Evolutionary conservation across 2,113 vertebrate species (phyloP).

Genomic region (Takifugu bimaculatus): DNA sequence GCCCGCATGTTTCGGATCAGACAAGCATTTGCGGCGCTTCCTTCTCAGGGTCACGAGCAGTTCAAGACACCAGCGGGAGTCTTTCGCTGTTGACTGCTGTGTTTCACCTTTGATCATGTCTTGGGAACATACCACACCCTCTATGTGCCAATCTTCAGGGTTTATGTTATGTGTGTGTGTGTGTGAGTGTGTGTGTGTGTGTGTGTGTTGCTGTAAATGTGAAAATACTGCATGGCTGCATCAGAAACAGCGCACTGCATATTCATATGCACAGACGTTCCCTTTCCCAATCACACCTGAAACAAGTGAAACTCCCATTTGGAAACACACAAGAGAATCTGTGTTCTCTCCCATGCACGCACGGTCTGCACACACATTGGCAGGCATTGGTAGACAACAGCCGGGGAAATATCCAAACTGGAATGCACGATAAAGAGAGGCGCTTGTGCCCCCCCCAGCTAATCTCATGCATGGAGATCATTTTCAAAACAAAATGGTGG

Average conservation of each 20-base stretch:
- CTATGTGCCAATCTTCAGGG: not conserved
- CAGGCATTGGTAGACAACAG: constrained; percentile 24
- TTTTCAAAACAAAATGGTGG: constrained; percentile 70
- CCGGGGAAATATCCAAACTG: constrained; percentile 42
- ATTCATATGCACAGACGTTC: constrained; percentile 28
- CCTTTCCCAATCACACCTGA: constrained; percentile 20
- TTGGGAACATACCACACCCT: not conserved
- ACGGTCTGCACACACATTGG: constrained; percentile 1
- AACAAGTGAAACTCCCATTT: constrained; percentile 10
- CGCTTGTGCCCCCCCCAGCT: constrained; percentile 45
- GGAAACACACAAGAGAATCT: constrained; percentile 3
- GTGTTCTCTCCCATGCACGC: constrained; percentile 19
- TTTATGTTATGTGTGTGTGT: not conserved
- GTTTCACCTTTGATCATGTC: constrained; percentile 14
- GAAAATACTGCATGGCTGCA: not conserved
- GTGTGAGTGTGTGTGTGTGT: not conserved
- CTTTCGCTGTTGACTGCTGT: not conserved
- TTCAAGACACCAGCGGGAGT: constrained; percentile 17
- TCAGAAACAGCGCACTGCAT: constrained; percentile 7
- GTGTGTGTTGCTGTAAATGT: constrained; percentile 15
- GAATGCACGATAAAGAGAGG: constrained; percentile 53
- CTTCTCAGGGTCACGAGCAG: constrained; percentile 18
- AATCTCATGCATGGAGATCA: constrained; percentile 66
- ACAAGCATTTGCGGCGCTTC: not conserved
- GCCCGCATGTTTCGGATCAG: not conserved